Evolutionary conservation across 2,113 vertebrate species (phyloP).

Genomic region (Brachypodius melanocephalos): DNA sequence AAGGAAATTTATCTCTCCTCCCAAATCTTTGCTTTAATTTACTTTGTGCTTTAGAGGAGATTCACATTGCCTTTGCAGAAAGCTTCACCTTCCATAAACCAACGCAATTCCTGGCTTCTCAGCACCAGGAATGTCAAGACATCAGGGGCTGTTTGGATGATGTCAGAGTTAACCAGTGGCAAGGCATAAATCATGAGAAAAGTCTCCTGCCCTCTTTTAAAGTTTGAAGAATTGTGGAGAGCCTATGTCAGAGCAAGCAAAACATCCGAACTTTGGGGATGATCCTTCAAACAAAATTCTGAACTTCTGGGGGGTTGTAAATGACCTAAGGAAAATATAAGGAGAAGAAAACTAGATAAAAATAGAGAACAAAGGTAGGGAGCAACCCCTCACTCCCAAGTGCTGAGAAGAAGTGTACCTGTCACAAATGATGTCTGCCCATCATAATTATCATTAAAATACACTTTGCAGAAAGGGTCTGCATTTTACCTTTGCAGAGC

Average conservation of each 20-base stretch:
- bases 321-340: background rate
- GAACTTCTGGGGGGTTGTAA: fast-evolving
- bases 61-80: background rate
- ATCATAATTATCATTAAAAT: background rate
- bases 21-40: background rate
- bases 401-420: background rate
- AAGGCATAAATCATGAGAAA: background rate
- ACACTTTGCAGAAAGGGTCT: background rate
- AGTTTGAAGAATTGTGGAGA: background rate
- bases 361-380: background rate
- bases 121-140: background rate
- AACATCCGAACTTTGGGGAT: background rate
- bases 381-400: background rate
- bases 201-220: background rate
- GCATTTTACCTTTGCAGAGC: background rate
- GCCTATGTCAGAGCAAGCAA: background rate
- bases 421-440: background rate
- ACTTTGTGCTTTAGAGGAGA: background rate
- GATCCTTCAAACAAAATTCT: background rate
- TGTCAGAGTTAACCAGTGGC: background rate
- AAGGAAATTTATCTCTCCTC: background rate
- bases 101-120: background rate
- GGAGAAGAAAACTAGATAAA: background rate
- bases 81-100: background rate
- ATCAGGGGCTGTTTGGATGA: background rate